Evolutionary conservation across 2,113 vertebrate genomes (phyloP).

Genomic region (Hippolais icterina): DNA sequence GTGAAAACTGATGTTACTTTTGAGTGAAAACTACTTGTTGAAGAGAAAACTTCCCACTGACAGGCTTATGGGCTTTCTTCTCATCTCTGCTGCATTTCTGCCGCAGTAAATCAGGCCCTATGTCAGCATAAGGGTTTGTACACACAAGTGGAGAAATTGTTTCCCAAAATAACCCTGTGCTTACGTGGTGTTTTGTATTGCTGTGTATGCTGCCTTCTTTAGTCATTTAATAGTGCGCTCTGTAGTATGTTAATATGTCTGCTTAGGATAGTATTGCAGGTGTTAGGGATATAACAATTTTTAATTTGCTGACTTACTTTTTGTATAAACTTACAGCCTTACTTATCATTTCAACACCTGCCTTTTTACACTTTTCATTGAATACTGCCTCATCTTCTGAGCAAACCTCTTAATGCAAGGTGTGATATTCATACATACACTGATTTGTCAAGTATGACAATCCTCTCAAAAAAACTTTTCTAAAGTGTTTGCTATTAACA

Average conservation of each 20-base stretch:
- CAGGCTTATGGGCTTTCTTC: neutral
- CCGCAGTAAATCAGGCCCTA: neutral
- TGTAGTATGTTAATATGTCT: neutral
- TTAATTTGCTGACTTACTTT: neutral
- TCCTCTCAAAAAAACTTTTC: neutral
- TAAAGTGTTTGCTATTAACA: neutral
- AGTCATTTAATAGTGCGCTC: neutral
- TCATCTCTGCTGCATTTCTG: neutral
- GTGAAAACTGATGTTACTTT: neutral
- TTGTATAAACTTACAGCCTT: neutral
- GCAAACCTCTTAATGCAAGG: neutral
- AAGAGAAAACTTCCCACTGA: neutral
- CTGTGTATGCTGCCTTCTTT: neutral
- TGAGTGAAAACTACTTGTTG: neutral
- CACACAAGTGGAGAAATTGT: neutral
- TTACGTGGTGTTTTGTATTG: neutral
- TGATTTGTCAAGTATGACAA: neutral
- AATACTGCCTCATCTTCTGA: neutral
- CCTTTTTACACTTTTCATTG: neutral
- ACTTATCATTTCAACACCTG: neutral
- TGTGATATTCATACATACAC: neutral
- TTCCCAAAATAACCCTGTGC: slow-evolving; percentile 10
- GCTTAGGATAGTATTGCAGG: neutral
- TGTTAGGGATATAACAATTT: neutral
- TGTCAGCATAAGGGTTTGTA: neutral